Percentiles rank a stretch among this genome's conserved stretches.
Evolutionary conservation across 2,888 invertebrate genomes (phyloP).

Genomic region (Dynastes tityus): DNA sequence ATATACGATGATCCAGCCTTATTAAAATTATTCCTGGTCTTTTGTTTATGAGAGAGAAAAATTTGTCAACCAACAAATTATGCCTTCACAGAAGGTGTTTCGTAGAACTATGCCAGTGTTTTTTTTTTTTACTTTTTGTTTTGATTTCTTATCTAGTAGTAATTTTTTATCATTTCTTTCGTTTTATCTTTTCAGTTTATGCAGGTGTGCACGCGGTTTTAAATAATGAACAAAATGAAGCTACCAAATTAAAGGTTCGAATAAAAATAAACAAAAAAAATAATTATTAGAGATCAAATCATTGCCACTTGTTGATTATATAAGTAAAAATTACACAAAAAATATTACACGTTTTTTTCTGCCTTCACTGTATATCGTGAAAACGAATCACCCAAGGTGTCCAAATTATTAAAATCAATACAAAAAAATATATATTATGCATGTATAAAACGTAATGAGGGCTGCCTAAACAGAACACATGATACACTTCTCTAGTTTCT

Average conservation of each 20-base stretch:
- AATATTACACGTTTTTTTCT: slow-evolving; percentile 51
- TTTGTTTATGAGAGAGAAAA: slow-evolving; percentile 19
- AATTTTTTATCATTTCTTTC: slow-evolving; percentile 47
- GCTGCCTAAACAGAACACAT: slow-evolving; percentile 64
- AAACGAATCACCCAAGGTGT: slow-evolving; percentile 41
- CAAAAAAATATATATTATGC: slow-evolving; percentile 46
- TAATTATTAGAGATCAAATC: slow-evolving; percentile 68
- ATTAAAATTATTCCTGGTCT: slow-evolving; percentile 47
- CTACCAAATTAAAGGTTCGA: slow-evolving; percentile 59
- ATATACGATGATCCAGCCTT: slow-evolving; percentile 52
- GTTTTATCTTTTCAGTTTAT: slow-evolving; percentile 45
- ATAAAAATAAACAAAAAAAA: slow-evolving; percentile 51
- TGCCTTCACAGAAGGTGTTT: slow-evolving; percentile 67
- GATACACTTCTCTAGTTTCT: slow-evolving; percentile 50
- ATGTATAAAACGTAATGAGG: slow-evolving; percentile 51
- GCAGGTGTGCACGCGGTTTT: slow-evolving; percentile 22
- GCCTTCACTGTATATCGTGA: slow-evolving; percentile 42
- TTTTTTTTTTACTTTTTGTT: slow-evolving; percentile 52
- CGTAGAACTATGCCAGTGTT: slow-evolving; percentile 60
- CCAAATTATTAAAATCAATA: slow-evolving; percentile 40
- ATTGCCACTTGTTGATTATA: slow-evolving; percentile 67
- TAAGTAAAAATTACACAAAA: slow-evolving; percentile 52
- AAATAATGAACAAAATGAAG: slow-evolving; percentile 60
- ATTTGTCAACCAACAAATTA: slow-evolving; percentile 41
- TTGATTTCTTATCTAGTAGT: slow-evolving; percentile 39